A percentile compares a stretch with the other conserved stretches of the same genome.
These are phyloP conservation scores for Parazoanthus atlanticus DNA, from an alignment of 92 coral and sea anemone genomes.

Conservation along the genomic window DNA sequence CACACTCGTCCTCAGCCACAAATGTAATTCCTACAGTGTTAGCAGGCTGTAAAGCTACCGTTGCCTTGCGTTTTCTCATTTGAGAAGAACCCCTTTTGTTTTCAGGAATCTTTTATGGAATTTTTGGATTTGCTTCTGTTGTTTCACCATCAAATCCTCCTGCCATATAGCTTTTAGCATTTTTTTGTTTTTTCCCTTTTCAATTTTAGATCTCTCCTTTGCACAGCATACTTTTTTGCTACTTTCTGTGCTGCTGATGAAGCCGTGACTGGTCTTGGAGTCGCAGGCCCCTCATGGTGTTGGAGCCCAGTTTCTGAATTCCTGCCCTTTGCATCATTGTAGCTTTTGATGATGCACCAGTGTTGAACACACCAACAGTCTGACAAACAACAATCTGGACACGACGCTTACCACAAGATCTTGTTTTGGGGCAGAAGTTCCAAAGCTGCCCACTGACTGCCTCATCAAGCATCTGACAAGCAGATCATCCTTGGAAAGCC, in stretches of 20 bases:
- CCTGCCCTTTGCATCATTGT: slow-evolving; percentile 39
- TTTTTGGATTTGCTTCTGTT: slow-evolving; percentile 17
- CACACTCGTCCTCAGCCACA: background rate
- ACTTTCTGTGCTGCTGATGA: slow-evolving; percentile 35
- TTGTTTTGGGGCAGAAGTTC: slow-evolving; percentile 58
- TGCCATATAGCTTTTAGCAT: slow-evolving; percentile 16
- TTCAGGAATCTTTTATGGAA: background rate
- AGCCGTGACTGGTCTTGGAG: slow-evolving; percentile 20
- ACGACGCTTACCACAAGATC: slow-evolving; percentile 60
- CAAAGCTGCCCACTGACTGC: slow-evolving; percentile 61
- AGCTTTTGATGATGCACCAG: slow-evolving; percentile 68
- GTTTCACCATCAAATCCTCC: slow-evolving; percentile 34
- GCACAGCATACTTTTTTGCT: slow-evolving; percentile 11
- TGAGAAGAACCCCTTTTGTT: background rate
- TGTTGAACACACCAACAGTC: slow-evolving; percentile 61
- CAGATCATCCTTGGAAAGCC: slow-evolving; percentile 52
- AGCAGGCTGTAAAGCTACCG: background rate
- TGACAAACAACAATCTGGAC: slow-evolving; percentile 62
- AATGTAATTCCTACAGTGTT: slow-evolving; percentile 7
- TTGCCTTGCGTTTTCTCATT: slow-evolving; percentile 21
- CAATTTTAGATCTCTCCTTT: slow-evolving; percentile 27
- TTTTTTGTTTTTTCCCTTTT: slow-evolving; percentile 2
- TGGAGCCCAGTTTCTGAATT: background rate
- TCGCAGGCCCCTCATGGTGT: slow-evolving; percentile 22
- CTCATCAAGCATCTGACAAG: slow-evolving; percentile 55